Evolutionary conservation across 2,888 invertebrate species (phyloP).

Genomic region (Omphaloscelis lunosa): DNA sequence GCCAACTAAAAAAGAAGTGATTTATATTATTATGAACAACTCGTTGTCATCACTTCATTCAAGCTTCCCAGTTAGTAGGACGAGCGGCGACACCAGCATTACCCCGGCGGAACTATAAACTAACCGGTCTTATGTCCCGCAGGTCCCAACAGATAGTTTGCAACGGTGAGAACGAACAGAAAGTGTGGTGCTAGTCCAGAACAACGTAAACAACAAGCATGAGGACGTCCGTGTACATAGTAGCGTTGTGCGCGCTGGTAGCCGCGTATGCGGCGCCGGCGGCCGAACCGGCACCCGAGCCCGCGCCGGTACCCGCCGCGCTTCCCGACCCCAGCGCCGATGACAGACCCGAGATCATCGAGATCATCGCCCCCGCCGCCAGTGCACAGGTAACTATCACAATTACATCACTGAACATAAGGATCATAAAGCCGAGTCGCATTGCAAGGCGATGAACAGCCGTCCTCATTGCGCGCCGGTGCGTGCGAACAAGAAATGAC

Average conservation of each 20-base stretch:
- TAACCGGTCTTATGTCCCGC: conserved; percentile 44
- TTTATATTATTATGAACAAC: conserved; percentile 2
- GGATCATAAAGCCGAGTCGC: conserved; percentile 8
- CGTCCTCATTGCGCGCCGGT: conserved; percentile 58
- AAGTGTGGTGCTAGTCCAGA: conserved; percentile 42
- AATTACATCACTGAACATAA: conserved; percentile 1
- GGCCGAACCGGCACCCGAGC: conserved; percentile 71
- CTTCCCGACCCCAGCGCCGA: conserved; percentile 77
- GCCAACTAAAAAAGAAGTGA: background rate
- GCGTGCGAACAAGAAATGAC: conserved; percentile 38
- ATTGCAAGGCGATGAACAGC: conserved; percentile 21
- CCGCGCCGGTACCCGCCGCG: conserved; percentile 75
- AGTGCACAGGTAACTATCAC: conserved; percentile 82
- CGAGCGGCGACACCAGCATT: background rate
- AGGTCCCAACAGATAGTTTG: conserved; percentile 71
- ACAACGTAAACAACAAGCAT: conserved; percentile 65
- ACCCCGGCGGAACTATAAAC: background rate
- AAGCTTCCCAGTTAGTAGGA: background rate
- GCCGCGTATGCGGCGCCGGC: conserved; percentile 71
- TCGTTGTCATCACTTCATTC: too few species aligned
- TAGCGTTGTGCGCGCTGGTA: conserved; percentile 72
- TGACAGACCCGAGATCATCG: conserved; percentile 87
- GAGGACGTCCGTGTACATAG: conserved; percentile 76
- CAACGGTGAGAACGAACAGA: conserved; percentile 67
- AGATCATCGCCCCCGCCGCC: conserved; percentile 88